These are phyloP conservation scores for Mirounga angustirostris DNA, from an alignment of 2,113 vertebrate genomes.

Conservation along the genomic window DNA sequence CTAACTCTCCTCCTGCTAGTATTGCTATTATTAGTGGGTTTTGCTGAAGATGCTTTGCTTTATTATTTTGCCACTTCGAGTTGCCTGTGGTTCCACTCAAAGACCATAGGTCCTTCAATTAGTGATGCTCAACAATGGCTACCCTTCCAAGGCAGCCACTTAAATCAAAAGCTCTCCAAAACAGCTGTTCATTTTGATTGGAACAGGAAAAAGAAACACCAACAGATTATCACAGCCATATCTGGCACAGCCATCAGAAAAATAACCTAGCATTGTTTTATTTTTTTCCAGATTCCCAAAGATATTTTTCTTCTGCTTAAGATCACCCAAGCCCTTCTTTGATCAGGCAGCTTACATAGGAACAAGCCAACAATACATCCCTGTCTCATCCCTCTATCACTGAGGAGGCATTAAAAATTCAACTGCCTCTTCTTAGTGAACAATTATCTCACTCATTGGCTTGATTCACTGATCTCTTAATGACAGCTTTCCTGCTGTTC, in stretches of 20 bases:
- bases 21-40: neutral
- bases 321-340: neutral
- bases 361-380: conserved; percentile 16
- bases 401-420: conserved; percentile 82
- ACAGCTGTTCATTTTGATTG: conserved; percentile 51
- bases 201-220: conserved; percentile 59
- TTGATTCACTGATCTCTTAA: conserved; percentile 88
- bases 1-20: neutral
- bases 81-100: conserved; percentile 20
- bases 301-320: conserved; percentile 45
- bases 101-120: neutral
- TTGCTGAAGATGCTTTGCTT: neutral
- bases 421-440: conserved; percentile 76
- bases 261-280: conserved; percentile 21
- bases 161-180: conserved; percentile 29
- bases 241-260: neutral
- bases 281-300: conserved; percentile 49
- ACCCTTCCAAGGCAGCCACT: conserved; percentile 16
- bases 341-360: neutral
- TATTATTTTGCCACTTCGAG: neutral
- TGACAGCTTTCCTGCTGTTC: conserved; percentile 86
- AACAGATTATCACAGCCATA: neutral
- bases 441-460: conserved; percentile 86
- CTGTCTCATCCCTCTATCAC: conserved; percentile 23
- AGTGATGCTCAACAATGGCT: neutral